Conservation (phyloP, 2,888 invertebrate species). For the Orthonevra nobilis region DNA sequence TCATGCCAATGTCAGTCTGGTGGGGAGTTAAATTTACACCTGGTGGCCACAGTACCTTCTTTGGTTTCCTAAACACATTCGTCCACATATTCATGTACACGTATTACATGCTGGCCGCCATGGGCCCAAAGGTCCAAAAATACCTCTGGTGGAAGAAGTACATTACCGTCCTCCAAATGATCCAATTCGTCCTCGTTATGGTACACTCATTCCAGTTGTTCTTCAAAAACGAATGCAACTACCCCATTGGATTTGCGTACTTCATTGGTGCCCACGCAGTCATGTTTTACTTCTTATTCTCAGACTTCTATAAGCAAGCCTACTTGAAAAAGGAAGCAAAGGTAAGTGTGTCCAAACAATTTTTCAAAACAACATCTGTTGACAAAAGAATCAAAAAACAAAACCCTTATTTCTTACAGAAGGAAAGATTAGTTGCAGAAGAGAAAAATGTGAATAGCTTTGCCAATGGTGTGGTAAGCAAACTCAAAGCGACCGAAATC, state of each 20-base stretch:
- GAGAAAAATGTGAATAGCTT: conserved; percentile 74
- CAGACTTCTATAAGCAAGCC: conserved; percentile 92
- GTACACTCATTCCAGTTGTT: conserved; percentile 93
- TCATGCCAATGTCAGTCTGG: conserved; percentile 97
- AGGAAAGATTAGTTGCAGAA: conserved; percentile 74
- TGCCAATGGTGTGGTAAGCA: conserved; percentile 73
- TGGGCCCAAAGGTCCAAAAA: conserved; percentile 92
- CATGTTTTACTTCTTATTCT: conserved; percentile 96
- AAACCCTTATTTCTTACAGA: conserved; percentile 63
- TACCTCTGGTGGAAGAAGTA: conserved; percentile 98
- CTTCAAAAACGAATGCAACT: conserved; percentile 91
- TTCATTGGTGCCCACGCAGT: conserved; percentile 95
- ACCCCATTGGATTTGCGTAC: conserved; percentile 93
- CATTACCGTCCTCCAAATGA: conserved; percentile 94
- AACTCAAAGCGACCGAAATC: conserved; percentile 73
- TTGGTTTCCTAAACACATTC: conserved; percentile 95
- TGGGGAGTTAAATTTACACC: conserved; percentile 94
- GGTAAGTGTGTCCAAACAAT: too few species aligned
- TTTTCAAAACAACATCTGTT: too few species aligned
- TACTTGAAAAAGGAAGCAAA: conserved; percentile 81
- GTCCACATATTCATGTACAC: conserved; percentile 97
- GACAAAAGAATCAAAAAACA: too few species aligned
- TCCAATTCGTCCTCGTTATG: conserved; percentile 94
- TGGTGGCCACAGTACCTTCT: conserved; percentile 96
- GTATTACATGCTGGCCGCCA: conserved; percentile 93